Conservation (phyloP, 2,888 invertebrate species). For the Apamea monoglypha region DNA sequence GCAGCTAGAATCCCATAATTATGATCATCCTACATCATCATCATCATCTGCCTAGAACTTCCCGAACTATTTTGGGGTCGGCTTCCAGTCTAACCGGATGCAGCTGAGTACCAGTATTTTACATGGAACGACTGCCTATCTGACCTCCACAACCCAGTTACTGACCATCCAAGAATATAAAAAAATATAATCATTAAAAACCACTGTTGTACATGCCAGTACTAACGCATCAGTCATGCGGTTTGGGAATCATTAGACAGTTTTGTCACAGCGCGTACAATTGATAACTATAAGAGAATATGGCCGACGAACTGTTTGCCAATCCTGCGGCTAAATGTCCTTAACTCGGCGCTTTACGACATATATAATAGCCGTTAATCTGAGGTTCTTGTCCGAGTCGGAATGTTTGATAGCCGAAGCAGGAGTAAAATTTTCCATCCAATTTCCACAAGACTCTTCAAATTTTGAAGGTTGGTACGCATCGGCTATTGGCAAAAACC, state of each 20-base stretch:
- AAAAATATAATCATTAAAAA: not conserved
- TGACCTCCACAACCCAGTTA: too few relatives aligned
- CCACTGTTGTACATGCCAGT: conserved; percentile 31
- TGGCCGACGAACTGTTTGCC: conserved; percentile 36
- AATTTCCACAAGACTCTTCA: conserved; percentile 1
- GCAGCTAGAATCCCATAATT: too few relatives aligned
- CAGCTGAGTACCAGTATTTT: too few relatives aligned
- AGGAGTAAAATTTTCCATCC: not conserved
- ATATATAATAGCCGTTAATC: conserved; percentile 39
- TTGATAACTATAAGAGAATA: conserved; percentile 48
- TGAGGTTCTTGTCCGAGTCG: conserved; percentile 9
- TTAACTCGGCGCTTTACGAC: conserved; percentile 30
- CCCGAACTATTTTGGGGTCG: too few relatives aligned
- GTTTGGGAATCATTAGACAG: conserved; percentile 49
- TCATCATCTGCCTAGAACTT: too few relatives aligned
- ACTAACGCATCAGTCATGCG: conserved; percentile 45
- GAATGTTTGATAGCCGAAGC: conserved; percentile 13
- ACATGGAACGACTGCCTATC: too few relatives aligned
- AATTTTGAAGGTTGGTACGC: conserved; percentile 1
- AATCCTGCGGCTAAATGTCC: conserved; percentile 35
- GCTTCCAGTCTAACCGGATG: too few relatives aligned
- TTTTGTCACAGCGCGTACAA: conserved; percentile 55
- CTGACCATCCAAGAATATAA: too few relatives aligned
- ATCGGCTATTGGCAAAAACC: not conserved
- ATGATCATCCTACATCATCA: too few relatives aligned